Conservation (phyloP, 2,888 invertebrate genomes). For the Rhingia campestris region DNA sequence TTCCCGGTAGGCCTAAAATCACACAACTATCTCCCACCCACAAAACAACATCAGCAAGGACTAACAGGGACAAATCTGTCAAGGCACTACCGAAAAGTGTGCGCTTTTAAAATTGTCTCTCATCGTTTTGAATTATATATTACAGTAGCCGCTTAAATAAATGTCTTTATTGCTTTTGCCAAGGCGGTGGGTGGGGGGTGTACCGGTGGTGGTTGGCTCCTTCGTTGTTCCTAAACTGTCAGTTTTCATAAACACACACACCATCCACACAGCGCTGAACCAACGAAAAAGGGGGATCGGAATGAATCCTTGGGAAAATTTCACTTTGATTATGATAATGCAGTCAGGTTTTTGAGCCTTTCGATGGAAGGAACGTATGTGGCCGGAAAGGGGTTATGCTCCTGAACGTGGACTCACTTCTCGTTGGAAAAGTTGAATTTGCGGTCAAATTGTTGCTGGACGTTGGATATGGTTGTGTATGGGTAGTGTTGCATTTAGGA, state of each 20-base stretch:
- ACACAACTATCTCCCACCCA: not conserved
- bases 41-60: conserved; percentile 28
- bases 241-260: conserved; percentile 67
- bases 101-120: conserved; percentile 60
- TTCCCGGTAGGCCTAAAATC: conserved; percentile 46
- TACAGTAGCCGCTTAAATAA: conserved; percentile 61
- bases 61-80: conserved; percentile 26
- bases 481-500: conserved; percentile 33
- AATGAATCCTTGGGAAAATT: conserved; percentile 57
- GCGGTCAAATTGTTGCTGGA: conserved; percentile 52
- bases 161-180: conserved; percentile 58
- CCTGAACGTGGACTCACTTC: conserved; percentile 13
- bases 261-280: not conserved
- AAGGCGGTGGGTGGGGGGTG: not conserved
- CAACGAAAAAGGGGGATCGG: not conserved
- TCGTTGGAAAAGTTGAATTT: conserved; percentile 29
- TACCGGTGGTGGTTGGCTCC: conserved; percentile 22
- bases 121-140: conserved; percentile 68
- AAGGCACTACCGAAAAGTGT: conserved; percentile 34
- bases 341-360: conserved; percentile 30
- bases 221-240: conserved; percentile 48
- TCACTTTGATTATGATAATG: conserved; percentile 66
- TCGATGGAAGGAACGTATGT: conserved; percentile 9
- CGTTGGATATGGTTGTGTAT: not conserved
- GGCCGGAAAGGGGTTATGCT: conserved; percentile 9